Conservation (phyloP, 2,113 vertebrate species). For the Hoplias malabaricus region DNA sequence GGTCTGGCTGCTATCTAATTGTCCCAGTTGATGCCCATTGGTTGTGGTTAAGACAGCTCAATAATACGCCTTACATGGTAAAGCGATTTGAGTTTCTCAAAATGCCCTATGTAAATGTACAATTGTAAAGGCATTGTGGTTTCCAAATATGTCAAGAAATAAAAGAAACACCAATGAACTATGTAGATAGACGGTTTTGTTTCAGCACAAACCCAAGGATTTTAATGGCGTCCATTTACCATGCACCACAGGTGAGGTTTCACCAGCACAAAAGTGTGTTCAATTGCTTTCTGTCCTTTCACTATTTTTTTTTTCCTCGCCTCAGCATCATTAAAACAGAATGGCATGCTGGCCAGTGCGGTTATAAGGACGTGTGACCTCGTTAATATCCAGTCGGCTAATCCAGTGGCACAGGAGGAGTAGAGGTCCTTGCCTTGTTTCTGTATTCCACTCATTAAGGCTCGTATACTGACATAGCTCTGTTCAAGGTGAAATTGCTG, state of each 20-base stretch:
- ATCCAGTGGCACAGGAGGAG: neutral
- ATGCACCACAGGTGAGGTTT: slow-evolving; percentile 4
- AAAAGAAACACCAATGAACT: too few relatives aligned
- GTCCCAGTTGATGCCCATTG: too few relatives aligned
- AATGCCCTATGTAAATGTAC: too few relatives aligned
- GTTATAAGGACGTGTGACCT: slow-evolving; percentile 40
- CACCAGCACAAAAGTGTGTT: neutral
- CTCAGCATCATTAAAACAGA: slow-evolving; percentile 20
- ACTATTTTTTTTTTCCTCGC: neutral
- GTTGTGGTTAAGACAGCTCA: too few relatives aligned
- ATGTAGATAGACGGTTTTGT: too few relatives aligned
- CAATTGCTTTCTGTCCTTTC: neutral
- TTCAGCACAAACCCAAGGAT: slow-evolving; percentile 31
- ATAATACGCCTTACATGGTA: too few relatives aligned
- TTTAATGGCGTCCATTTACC: slow-evolving; percentile 30
- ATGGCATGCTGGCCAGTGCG: neutral
- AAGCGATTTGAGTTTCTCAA: too few relatives aligned
- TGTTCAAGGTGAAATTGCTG: neutral
- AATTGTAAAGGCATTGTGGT: too few relatives aligned
- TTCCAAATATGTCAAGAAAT: too few relatives aligned
- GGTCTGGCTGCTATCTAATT: too few relatives aligned
- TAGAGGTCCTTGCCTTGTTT: neutral
- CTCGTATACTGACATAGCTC: slow-evolving; percentile 4
- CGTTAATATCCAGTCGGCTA: slow-evolving; percentile 12
- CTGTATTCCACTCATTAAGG: slow-evolving; percentile 16